phyloP scores from a whole-genome alignment of 2,113 vertebrate species.

The Tenebrosternarchus preto region DNA sequence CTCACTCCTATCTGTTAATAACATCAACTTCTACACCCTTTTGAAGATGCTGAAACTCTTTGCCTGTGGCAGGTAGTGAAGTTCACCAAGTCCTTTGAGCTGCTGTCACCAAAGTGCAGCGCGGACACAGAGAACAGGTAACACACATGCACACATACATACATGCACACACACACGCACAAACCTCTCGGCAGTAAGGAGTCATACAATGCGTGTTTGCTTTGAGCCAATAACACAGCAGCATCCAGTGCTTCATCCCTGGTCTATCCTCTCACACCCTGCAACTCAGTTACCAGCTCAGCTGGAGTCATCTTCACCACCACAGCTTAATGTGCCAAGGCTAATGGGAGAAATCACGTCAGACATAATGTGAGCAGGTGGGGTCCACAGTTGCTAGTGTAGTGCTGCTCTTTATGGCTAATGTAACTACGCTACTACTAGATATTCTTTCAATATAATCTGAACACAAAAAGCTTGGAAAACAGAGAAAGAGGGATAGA shows the following conservation, averaged over 20 bases:
- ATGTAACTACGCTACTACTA: background rate
- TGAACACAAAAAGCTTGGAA: background rate
- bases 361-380: background rate
- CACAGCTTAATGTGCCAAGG: conserved; percentile 15
- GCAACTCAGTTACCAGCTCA: conserved; percentile 4
- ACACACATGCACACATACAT: background rate
- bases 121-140: conserved; percentile 91
- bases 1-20: background rate
- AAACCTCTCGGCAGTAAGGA: too few species aligned
- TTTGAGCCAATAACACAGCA: background rate
- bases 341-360: conserved; percentile 10
- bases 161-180: background rate
- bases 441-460: background rate
- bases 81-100: conserved; percentile 97
- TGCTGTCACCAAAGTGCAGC: conserved; percentile 98
- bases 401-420: background rate
- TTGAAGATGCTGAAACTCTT: conserved; percentile 18
- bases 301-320: conserved; percentile 9
- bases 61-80: conserved; percentile 88
- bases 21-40: background rate
- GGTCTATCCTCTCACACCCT: background rate
- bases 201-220: conserved; percentile 10
- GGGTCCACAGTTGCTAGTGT: background rate
- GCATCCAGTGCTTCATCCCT: background rate
- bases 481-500: background rate